Conservation (phyloP, 2,888 invertebrate genomes). For the Ophraella communa region DNA sequence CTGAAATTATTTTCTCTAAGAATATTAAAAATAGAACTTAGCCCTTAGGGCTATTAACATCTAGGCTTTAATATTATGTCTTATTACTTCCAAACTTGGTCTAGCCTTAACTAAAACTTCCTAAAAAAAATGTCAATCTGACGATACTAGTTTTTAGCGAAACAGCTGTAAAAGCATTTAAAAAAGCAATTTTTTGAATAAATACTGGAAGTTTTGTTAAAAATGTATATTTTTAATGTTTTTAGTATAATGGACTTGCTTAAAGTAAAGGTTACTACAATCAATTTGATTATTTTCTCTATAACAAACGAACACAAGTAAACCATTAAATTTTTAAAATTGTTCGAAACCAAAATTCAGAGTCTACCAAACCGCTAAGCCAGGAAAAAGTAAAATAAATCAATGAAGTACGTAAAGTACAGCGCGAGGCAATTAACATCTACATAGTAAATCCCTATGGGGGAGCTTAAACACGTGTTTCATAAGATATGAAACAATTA, state of each 20-base stretch:
- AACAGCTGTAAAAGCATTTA: too few species aligned
- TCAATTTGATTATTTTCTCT: not conserved
- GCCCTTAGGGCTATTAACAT: too few species aligned
- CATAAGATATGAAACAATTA: constrained; percentile 60
- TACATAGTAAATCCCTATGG: constrained; percentile 59
- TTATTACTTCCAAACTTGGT: too few species aligned
- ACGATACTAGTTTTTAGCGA: too few species aligned
- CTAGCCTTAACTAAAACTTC: too few species aligned
- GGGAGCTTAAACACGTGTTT: constrained; percentile 58
- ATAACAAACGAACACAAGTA: not conserved
- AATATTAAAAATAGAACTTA: too few species aligned
- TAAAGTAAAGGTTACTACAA: not conserved
- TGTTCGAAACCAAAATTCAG: constrained; percentile 26
- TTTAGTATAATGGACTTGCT: not conserved
- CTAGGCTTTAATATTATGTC: too few species aligned
- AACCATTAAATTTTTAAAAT: constrained; percentile 14
- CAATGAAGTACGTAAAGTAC: constrained; percentile 41
- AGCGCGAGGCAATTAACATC: constrained; percentile 57
- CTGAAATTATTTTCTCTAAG: not conserved
- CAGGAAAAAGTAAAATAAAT: constrained; percentile 41
- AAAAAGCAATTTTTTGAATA: too few species aligned
- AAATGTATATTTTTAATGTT: too few species aligned
- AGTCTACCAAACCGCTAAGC: constrained; percentile 16
- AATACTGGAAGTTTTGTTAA: too few species aligned
- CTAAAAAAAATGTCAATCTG: too few species aligned